These are phyloP conservation scores for Ceyx erithaca DNA, from an alignment of 2,797 vertebrate genomes.

Conservation along the genomic window DNA sequence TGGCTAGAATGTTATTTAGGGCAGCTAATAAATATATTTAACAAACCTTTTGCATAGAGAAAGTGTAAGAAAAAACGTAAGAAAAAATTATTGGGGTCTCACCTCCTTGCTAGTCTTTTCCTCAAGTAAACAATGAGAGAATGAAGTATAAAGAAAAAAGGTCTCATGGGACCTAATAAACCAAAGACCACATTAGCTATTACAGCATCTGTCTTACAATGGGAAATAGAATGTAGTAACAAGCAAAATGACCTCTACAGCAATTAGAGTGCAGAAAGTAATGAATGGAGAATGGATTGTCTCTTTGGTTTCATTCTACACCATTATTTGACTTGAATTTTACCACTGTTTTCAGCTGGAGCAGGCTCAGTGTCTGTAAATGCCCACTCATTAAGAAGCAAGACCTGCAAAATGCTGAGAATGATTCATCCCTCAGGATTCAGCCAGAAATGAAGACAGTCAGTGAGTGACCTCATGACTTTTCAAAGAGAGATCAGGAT, in stretches of 20 bases:
- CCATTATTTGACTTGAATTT: conserved; percentile 3
- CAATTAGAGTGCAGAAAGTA: not conserved
- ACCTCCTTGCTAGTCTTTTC: conserved; percentile 8
- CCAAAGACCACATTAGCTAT: not conserved
- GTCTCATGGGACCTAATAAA: not conserved
- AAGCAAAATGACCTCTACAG: not conserved
- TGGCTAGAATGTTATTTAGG: conserved; percentile 62
- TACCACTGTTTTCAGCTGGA: not conserved
- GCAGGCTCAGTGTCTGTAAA: not conserved
- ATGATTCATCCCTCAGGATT: not conserved
- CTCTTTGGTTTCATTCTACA: not conserved
- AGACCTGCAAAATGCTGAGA: not conserved
- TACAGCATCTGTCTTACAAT: not conserved
- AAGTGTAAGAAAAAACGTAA: not conserved
- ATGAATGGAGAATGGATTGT: not conserved
- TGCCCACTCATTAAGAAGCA: not conserved
- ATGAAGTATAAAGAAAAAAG: not conserved
- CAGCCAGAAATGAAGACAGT: not conserved
- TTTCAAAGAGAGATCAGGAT: not conserved
- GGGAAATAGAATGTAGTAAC: not conserved
- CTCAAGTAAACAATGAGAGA: conserved; percentile 9
- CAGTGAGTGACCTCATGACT: not conserved
- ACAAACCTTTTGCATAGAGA: conserved; percentile 21
- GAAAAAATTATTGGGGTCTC: not conserved
- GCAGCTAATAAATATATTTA: conserved; percentile 71